Percentiles rank a stretch among this genome's conserved stretches.
Evolutionary conservation across 2,797 vertebrate species (phyloP).

Genomic region (Lepilemur ruficaudatus): DNA sequence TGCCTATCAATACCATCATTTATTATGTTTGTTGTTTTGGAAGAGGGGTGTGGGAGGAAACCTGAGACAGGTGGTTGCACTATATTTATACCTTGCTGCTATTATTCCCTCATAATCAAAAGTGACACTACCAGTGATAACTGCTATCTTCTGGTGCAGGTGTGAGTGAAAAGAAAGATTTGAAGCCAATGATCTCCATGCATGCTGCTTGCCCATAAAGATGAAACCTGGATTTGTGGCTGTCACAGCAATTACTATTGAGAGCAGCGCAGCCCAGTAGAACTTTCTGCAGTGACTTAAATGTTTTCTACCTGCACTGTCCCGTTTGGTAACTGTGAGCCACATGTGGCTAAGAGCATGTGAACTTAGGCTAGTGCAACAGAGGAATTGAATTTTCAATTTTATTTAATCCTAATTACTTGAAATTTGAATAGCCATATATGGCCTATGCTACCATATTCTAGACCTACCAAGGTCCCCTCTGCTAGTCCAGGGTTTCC

Average conservation of each 20-base stretch:
- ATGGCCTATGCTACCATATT: neutral
- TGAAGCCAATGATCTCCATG: neutral
- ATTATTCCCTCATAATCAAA: conserved; percentile 55
- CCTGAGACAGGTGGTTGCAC: conserved; percentile 41
- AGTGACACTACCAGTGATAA: neutral
- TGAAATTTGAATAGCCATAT: neutral
- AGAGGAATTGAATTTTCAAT: neutral
- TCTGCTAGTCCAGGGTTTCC: neutral
- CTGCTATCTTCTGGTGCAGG: conserved; percentile 52
- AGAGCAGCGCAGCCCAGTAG: neutral
- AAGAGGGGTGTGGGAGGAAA: neutral
- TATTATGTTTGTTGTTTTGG: conserved; percentile 21
- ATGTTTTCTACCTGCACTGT: neutral
- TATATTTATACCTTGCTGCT: conserved; percentile 47
- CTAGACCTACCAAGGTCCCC: neutral
- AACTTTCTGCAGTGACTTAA: neutral
- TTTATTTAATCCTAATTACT: neutral
- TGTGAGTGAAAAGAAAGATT: conserved; percentile 29
- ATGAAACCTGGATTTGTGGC: neutral
- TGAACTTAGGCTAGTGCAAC: neutral
- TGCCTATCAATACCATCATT: conserved; percentile 10
- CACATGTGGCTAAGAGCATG: neutral
- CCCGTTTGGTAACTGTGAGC: neutral
- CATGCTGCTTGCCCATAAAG: neutral
- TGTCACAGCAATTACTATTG: neutral